Evolutionary conservation across 2,113 vertebrate genomes (phyloP), one percentile per base, ranked within the genome.

Genomic region (Arizona elegans): DNA sequence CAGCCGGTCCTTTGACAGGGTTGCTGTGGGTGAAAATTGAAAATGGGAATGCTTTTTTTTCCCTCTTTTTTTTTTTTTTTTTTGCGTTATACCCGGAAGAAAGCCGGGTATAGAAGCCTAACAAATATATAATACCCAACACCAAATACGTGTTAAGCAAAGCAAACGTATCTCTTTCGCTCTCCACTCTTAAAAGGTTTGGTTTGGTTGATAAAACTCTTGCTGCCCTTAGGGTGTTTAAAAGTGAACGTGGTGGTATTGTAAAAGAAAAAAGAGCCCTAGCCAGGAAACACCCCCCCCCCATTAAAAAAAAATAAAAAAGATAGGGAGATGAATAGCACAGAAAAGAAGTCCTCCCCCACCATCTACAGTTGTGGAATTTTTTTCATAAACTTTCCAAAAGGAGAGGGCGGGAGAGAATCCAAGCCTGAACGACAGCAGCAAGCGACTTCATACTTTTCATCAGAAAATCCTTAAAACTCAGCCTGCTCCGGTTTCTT

Each of bases 391-490:
- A 93, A 93, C 92, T 94, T 96, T 90, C 86, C 95, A 94, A 91
- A 95, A 95, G 95, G 96, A 5, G 5, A 15, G 17, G 17, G 29
- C 1, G 86, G 2, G 50, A 19, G 52, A 3, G 65, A 87, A 10
- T 47, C 50, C 19, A 81, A 55, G 29, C 65, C 29, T 56, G 65
- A 91, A 26, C 38, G 17, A 47, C 65, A 95, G 95, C 95, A 95
- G 90, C 89, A 5, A 59, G 26, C 54, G 91, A 89, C 95, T 95
- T 94, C 94, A 96, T 96, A 96, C 93, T 92, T 96, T 95, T 75
- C 93, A 95, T 96, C 70, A 96, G 95, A 96, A 97, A 97, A 97
- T 96, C 96, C 96, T 95, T 96, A 96, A 94, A 97, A 95, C 94
- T 96, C 95, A 96, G 96, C 93, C 94, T 96, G 94, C 93, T 96